Percentiles rank a stretch among this genome's conserved stretches.
phyloP scores from a whole-genome alignment of 1,140 invertebrate genomes.

The Cyclargus thomasi region DNA sequence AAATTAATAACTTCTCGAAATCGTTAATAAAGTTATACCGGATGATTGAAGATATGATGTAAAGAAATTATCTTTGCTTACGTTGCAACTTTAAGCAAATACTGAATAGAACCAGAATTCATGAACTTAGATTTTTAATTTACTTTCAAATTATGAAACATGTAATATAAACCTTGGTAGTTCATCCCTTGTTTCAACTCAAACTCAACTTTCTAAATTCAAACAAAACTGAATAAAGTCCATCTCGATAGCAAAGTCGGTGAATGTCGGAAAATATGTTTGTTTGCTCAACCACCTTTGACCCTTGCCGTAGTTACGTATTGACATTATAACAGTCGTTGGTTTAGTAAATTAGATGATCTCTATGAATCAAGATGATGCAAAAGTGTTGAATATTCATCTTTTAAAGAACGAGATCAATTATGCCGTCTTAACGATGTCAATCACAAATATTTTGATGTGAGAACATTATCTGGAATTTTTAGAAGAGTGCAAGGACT shows the following conservation, averaged over 20 bases:
- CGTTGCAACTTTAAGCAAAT: background rate
- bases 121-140: too few species aligned
- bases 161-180: too few species aligned
- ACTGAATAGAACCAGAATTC: background rate
- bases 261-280: background rate
- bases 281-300: slow-evolving; percentile 6
- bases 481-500: background rate
- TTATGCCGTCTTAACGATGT: background rate
- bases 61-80: background rate
- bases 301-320: slow-evolving; percentile 4
- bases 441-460: background rate
- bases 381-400: background rate
- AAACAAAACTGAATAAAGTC: background rate
- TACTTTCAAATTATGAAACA: too few species aligned
- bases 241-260: slow-evolving; percentile 3
- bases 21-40: background rate
- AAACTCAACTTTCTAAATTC: too few species aligned
- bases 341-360: slow-evolving; percentile 13
- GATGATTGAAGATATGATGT: background rate
- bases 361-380: background rate
- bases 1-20: background rate
- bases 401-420: background rate
- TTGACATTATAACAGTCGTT: background rate
- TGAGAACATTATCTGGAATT: background rate
- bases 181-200: too few species aligned